These are phyloP conservation scores for Atherinosoma microstoma DNA, from an alignment of 2,797 vertebrate species.

Conservation along the genomic window DNA sequence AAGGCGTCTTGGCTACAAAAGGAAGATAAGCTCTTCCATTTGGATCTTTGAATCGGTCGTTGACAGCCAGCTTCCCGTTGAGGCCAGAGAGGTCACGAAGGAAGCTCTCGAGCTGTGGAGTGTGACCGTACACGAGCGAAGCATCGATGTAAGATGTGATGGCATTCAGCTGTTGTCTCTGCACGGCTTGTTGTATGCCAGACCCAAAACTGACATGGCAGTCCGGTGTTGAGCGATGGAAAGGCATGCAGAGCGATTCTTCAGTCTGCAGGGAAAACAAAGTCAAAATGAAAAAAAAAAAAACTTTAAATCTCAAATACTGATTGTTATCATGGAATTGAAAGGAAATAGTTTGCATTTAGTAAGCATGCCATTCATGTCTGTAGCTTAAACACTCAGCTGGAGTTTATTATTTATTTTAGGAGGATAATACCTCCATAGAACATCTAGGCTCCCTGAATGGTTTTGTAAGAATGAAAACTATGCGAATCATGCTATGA, in stretches of 20 bases:
- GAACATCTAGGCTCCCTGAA: no score
- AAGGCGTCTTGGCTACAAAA: conserved; percentile 74
- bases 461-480: background rate
- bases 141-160: conserved; percentile 94
- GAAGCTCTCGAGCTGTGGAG: conserved; percentile 64
- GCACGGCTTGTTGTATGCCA: conserved; percentile 58
- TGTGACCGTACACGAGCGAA: conserved; percentile 90
- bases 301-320: background rate
- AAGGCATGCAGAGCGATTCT: conserved; percentile 86
- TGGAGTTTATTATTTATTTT: background rate
- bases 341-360: no score
- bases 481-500: background rate
- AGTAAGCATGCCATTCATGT: no score
- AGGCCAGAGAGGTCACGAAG: conserved; percentile 86
- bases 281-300: background rate
- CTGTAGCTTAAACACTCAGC: background rate
- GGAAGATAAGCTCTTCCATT: conserved; percentile 85
- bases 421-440: background rate
- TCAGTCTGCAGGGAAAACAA: conserved; percentile 77
- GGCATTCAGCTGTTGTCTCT: conserved; percentile 91
- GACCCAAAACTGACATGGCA: conserved; percentile 66
- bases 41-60: conserved; percentile 78
- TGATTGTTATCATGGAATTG: no score
- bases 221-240: conserved; percentile 88
- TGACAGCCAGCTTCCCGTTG: conserved; percentile 87